Evolutionary conservation across 2,797 vertebrate species (phyloP).

Genomic region (Anableps anableps): DNA sequence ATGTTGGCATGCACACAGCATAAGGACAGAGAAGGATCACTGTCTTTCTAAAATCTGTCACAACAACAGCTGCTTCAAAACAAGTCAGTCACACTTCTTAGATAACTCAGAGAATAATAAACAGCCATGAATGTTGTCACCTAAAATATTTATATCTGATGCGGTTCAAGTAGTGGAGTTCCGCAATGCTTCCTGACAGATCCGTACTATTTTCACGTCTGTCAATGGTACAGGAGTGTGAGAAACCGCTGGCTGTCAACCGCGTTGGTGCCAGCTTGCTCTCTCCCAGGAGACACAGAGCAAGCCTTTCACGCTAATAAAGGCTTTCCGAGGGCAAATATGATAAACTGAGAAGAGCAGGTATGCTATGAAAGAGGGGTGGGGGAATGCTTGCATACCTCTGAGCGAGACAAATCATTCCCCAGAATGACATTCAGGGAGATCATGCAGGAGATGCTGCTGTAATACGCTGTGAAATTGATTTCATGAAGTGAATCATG

Average conservation of each 20-base stretch:
- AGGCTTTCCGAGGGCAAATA: conserved; percentile 79
- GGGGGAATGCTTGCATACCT: conserved; percentile 55
- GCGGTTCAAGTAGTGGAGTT: conserved; percentile 45
- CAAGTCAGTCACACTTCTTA: conserved; percentile 69
- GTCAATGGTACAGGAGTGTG: conserved; percentile 58
- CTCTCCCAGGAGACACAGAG: conserved; percentile 54
- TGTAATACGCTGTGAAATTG: conserved; percentile 83
- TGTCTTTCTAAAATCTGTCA: conserved; percentile 58
- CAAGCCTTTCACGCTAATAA: conserved; percentile 77
- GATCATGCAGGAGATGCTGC: conserved; percentile 75
- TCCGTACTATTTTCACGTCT: conserved; percentile 58
- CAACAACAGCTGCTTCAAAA: conserved; percentile 70
- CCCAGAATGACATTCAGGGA: conserved; percentile 76
- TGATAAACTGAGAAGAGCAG: conserved; percentile 75
- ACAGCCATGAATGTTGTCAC: conserved; percentile 69
- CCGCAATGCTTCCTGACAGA: conserved; percentile 61
- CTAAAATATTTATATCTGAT: conserved; percentile 74
- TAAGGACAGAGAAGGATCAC: conserved; percentile 54
- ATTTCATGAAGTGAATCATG: conserved; percentile 83
- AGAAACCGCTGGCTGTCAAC: conserved; percentile 64
- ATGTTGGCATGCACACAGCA: conserved; percentile 18
- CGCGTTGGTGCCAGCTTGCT: conserved; percentile 47
- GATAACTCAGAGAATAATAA: conserved; percentile 65
- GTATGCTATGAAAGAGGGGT: conserved; percentile 59
- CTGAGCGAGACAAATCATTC: conserved; percentile 76